A percentile compares a stretch with the other conserved stretches of the same genome.
Evolutionary conservation across 2,888 invertebrate species (phyloP).

Genomic region (Ophion ventricosus): DNA sequence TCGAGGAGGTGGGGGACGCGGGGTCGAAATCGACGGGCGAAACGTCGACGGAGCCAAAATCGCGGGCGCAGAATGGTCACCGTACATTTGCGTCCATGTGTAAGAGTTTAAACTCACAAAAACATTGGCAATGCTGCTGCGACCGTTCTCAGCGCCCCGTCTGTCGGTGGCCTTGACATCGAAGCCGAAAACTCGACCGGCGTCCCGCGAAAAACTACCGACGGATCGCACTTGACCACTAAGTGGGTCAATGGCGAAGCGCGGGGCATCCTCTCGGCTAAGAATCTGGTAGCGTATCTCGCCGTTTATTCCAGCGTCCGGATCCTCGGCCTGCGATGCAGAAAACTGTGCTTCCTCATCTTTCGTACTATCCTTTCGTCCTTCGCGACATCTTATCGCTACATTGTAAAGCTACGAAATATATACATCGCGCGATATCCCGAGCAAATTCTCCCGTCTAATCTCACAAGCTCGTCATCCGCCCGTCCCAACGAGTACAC

Average conservation of each 20-base stretch:
- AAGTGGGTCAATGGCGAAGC: slow-evolving; percentile 91
- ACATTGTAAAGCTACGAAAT: slow-evolving; percentile 12
- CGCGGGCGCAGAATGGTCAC: neutral
- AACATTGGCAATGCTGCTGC: slow-evolving; percentile 93
- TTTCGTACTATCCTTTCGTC: slow-evolving; percentile 41
- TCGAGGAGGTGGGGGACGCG: neutral
- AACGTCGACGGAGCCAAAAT: neutral
- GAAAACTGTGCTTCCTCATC: slow-evolving; percentile 45
- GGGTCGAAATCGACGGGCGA: neutral
- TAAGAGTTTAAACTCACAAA: slow-evolving; percentile 86
- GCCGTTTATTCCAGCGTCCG: slow-evolving; percentile 90
- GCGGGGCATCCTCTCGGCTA: slow-evolving; percentile 88
- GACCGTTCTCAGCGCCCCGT: slow-evolving; percentile 91
- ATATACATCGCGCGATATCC: neutral
- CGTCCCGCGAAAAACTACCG: slow-evolving; percentile 88
- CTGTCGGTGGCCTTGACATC: slow-evolving; percentile 95
- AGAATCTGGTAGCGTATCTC: slow-evolving; percentile 92
- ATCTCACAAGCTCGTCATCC: slow-evolving; percentile 53
- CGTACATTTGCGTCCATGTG: neutral
- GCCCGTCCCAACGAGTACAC: slow-evolving; percentile 3
- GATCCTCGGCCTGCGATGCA: slow-evolving; percentile 87
- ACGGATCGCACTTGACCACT: slow-evolving; percentile 91
- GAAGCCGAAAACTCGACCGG: slow-evolving; percentile 92
- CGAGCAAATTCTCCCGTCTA: slow-evolving; percentile 34
- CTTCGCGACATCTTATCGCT: slow-evolving; percentile 50